Conservation (phyloP, 1,140 invertebrate genomes). For the Cyrtorhinus lividipennis region DNA sequence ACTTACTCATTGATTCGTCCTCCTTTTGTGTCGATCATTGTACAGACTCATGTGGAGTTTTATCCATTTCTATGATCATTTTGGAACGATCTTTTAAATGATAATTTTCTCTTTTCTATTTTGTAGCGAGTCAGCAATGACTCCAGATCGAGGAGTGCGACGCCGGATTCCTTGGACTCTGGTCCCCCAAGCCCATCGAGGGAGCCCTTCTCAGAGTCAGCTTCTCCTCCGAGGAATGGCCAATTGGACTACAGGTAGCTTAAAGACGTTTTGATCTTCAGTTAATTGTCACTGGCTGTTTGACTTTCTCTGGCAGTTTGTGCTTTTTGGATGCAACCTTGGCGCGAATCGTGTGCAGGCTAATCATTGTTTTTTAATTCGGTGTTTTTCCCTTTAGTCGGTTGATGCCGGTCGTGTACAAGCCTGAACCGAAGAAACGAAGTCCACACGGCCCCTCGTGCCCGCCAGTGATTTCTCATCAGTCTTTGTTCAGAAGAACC, state of each 20-base stretch:
- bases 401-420: neutral
- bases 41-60: no score
- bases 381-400: neutral
- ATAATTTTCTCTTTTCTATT: neutral
- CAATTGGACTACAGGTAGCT: neutral
- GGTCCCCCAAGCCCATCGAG: slow-evolving; percentile 38
- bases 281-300: no score
- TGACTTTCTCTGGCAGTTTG: no score
- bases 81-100: no score
- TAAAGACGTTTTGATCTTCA: no score
- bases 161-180: slow-evolving; percentile 72
- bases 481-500: slow-evolving; percentile 35
- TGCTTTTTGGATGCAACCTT: no score
- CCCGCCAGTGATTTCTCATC: slow-evolving; percentile 26
- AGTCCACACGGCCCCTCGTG: neutral
- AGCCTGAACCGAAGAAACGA: slow-evolving; percentile 9
- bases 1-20: no score
- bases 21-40: no score
- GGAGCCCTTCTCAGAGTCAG: slow-evolving; percentile 22
- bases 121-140: slow-evolving; percentile 37
- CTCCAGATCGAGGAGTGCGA: slow-evolving; percentile 65
- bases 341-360: neutral
- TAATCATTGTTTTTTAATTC: neutral
- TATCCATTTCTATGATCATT: no score
- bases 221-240: neutral